Conservation (phyloP, 2,888 invertebrate species). For the Unio delphinus region DNA sequence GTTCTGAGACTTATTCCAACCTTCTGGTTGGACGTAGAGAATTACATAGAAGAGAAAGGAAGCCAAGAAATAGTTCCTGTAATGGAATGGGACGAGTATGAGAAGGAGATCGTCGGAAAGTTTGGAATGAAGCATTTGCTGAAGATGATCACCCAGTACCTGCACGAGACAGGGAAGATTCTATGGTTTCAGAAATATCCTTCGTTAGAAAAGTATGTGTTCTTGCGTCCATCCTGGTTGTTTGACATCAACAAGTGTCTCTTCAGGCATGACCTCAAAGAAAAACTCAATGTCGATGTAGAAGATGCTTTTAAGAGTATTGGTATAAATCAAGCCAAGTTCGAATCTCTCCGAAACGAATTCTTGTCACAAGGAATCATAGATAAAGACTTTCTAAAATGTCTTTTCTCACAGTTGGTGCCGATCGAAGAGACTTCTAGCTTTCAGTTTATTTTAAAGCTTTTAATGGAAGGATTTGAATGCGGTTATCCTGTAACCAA, state of each 20-base stretch:
- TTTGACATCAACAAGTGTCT: slow-evolving; percentile 60
- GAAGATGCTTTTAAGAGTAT: slow-evolving; percentile 58
- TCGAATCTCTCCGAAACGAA: slow-evolving; percentile 55
- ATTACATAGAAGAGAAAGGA: slow-evolving; percentile 63
- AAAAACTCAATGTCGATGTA: slow-evolving; percentile 42
- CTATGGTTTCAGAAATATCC: slow-evolving; percentile 60
- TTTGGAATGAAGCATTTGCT: slow-evolving; percentile 69
- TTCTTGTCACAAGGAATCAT: slow-evolving; percentile 55
- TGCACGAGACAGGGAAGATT: slow-evolving; percentile 66
- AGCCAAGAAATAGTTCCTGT: slow-evolving; percentile 62
- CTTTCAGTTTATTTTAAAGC: slow-evolving; percentile 39
- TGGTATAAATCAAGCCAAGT: slow-evolving; percentile 45
- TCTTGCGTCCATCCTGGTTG: slow-evolving; percentile 67
- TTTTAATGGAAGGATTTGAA: slow-evolving; percentile 56
- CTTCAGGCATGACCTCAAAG: slow-evolving; percentile 57
- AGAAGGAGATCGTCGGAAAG: slow-evolving; percentile 55
- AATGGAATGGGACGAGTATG: slow-evolving; percentile 58
- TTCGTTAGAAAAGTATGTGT: slow-evolving; percentile 52
- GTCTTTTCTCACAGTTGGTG: slow-evolving; percentile 50
- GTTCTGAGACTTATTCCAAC: slow-evolving; percentile 66
- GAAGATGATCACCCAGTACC: slow-evolving; percentile 59
- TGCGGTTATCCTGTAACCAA: slow-evolving; percentile 59
- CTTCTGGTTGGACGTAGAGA: slow-evolving; percentile 68
- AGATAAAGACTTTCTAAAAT: slow-evolving; percentile 61
- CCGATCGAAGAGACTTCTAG: slow-evolving; percentile 50